Conservation (phyloP, 2,113 vertebrate species). For the Xiphophorus hellerii region DNA sequence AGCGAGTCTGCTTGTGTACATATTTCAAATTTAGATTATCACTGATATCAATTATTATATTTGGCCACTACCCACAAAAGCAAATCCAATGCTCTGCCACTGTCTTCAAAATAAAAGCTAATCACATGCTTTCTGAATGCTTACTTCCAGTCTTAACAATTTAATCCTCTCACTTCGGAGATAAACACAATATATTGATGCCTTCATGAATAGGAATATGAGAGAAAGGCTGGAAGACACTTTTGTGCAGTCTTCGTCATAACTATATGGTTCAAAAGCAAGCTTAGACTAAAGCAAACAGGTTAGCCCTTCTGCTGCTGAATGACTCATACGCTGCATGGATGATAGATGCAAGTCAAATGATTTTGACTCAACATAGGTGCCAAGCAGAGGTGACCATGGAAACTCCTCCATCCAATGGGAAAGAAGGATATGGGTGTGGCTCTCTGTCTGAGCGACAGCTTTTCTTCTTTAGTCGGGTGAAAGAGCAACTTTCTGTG, state of each 20-base stretch:
- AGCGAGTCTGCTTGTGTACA: not conserved
- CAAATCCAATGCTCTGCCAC: slow-evolving; percentile 22
- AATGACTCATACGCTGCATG: slow-evolving; percentile 50
- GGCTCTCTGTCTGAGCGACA: slow-evolving; percentile 37
- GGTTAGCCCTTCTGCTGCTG: slow-evolving; percentile 23
- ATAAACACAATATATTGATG: not conserved
- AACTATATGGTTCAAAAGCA: slow-evolving; percentile 19
- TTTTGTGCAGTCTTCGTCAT: slow-evolving; percentile 27
- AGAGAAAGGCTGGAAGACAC: not conserved
- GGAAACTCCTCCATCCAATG: slow-evolving; percentile 63
- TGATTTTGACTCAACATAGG: slow-evolving; percentile 60
- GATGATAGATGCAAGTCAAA: slow-evolving; percentile 36
- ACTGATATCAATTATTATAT: slow-evolving; percentile 7
- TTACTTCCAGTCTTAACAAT: not conserved
- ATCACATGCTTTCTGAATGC: not conserved
- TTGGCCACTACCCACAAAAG: slow-evolving; percentile 21
- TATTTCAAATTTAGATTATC: not conserved
- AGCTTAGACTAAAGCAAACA: slow-evolving; percentile 39
- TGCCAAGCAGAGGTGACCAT: slow-evolving; percentile 71
- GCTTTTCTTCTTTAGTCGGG: slow-evolving; percentile 29
- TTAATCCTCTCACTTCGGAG: not conserved
- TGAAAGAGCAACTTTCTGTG: slow-evolving; percentile 62
- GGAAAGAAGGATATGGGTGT: slow-evolving; percentile 40
- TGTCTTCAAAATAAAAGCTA: not conserved
- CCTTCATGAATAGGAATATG: not conserved